A percentile compares a stretch with the other conserved stretches of the same genome.
Evolutionary conservation across 2,113 vertebrate species (phyloP).

Genomic region (Phylloscopus trochiloides): DNA sequence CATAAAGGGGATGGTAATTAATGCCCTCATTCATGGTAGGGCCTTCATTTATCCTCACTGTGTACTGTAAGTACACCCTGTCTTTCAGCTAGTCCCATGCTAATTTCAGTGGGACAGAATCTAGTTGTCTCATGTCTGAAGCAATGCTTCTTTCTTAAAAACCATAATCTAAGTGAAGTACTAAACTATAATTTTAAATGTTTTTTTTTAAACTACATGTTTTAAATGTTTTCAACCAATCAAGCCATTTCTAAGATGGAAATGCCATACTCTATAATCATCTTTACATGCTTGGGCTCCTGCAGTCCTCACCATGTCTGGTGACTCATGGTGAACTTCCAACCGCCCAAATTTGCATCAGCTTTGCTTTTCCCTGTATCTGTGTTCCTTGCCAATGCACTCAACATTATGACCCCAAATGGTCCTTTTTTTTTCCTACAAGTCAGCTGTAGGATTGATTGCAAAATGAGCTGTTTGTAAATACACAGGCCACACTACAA

Average conservation of each 20-base stretch:
- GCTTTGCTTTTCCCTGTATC: not conserved
- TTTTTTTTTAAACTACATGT: not conserved
- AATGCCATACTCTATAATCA: slow-evolving; percentile 48
- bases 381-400: not conserved
- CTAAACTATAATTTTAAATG: slow-evolving; percentile 4
- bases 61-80: not conserved
- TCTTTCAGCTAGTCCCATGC: not conserved
- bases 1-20: slow-evolving; percentile 41
- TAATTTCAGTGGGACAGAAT: slow-evolving; percentile 42
- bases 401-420: not conserved
- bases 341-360: not conserved
- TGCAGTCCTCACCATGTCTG: not conserved
- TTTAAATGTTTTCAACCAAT: not conserved
- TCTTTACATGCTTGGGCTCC: not conserved
- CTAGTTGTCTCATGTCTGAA: not conserved
- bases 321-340: not conserved
- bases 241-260: not conserved
- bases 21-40: not conserved
- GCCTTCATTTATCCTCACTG: slow-evolving; percentile 12
- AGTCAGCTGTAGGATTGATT: not conserved
- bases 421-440: not conserved
- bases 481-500: not conserved
- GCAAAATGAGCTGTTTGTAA: not conserved
- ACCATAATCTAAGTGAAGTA: not conserved
- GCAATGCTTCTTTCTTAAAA: slow-evolving; percentile 17